These are phyloP conservation scores for Sus cebifrons DNA, from an alignment of 2,797 vertebrate genomes.

Conservation along the genomic window DNA sequence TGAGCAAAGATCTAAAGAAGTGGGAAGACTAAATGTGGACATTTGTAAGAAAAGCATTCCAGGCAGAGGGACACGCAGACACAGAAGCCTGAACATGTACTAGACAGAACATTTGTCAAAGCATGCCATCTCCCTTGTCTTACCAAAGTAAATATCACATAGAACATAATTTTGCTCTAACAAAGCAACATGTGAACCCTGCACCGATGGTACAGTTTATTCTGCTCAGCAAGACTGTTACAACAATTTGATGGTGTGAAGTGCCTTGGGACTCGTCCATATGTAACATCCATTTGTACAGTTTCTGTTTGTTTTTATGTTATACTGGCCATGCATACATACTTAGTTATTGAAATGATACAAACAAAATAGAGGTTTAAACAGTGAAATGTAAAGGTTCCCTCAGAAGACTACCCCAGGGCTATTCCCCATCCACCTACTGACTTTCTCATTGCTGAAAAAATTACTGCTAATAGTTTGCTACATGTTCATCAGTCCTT, in stretches of 20 bases:
- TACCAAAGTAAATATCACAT: background rate
- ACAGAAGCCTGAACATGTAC: background rate
- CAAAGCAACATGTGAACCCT: background rate
- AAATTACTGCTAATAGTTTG: background rate
- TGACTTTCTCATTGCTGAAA: background rate
- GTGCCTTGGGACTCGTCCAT: background rate
- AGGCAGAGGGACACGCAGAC: conserved; percentile 10
- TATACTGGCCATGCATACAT: background rate
- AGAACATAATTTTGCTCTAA: background rate
- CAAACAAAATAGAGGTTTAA: background rate
- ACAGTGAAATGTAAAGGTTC: background rate
- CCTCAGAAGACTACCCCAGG: background rate
- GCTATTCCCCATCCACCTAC: background rate
- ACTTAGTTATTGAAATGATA: background rate
- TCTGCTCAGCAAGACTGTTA: background rate
- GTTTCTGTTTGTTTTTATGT: conserved; percentile 20
- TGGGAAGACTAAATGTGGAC: background rate
- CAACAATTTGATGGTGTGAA: background rate
- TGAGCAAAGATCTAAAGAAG: background rate
- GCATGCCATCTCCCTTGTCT: background rate
- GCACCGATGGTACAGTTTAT: background rate
- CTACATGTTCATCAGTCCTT: background rate
- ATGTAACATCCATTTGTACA: background rate
- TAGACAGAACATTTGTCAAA: background rate
- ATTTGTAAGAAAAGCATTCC: background rate